These are phyloP conservation scores for Lagopus muta DNA, from an alignment of 2,113 vertebrate genomes.

Conservation along the genomic window DNA sequence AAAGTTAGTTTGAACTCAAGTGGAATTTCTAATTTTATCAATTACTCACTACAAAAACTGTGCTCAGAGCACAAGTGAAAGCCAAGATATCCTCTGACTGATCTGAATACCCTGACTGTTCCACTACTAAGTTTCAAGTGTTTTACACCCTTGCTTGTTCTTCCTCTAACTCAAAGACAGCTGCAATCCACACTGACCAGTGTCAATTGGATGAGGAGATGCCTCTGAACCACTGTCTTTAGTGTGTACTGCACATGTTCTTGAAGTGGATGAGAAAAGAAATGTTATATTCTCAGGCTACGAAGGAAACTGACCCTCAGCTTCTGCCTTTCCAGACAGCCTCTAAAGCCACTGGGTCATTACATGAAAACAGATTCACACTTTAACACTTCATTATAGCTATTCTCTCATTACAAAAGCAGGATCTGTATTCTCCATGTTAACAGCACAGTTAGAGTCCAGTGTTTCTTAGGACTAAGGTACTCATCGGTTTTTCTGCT, in stretches of 20 bases:
- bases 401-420: not conserved
- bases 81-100: not conserved
- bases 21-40: not conserved
- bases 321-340: not conserved
- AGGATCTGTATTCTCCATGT: not conserved
- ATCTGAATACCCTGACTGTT: not conserved
- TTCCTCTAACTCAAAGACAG: not conserved
- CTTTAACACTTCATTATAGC: not conserved
- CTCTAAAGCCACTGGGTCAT: not conserved
- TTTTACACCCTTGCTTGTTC: not conserved
- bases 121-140: not conserved
- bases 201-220: not conserved
- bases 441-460: not conserved
- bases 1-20: not conserved
- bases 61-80: not conserved
- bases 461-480: not conserved
- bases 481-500: not conserved
- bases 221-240: not conserved
- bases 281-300: not conserved
- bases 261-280: not conserved
- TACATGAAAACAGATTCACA: not conserved
- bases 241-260: not conserved
- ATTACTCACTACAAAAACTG: not conserved
- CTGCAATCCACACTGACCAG: not conserved
- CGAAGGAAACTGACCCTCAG: not conserved